phyloP scores from a whole-genome alignment of 1,140 invertebrate species.

The Hycleus cichorii region DNA sequence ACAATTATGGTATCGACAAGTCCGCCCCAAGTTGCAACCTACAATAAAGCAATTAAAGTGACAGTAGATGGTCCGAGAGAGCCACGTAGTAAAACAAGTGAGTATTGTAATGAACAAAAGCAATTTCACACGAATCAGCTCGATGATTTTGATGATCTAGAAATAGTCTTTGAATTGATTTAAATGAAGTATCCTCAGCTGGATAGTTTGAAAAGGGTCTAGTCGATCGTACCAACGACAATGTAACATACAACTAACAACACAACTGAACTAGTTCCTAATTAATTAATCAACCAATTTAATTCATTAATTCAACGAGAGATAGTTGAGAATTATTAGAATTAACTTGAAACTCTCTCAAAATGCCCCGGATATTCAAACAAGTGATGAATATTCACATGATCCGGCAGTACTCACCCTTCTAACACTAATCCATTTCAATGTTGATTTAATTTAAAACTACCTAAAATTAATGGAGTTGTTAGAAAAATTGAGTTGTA shows the following conservation, averaged over 20 bases:
- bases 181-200: conserved; percentile 33
- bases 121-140: too few relatives aligned
- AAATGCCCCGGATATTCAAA: conserved; percentile 35
- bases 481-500: too few relatives aligned
- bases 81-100: conserved; percentile 94
- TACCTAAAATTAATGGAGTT: too few relatives aligned
- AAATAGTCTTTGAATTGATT: conserved; percentile 21
- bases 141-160: conserved; percentile 10
- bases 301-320: conserved; percentile 36
- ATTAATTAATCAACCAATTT: conserved; percentile 42
- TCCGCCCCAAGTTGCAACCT: conserved; percentile 93
- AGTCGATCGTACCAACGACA: conserved; percentile 1
- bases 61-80: conserved; percentile 97
- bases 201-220: conserved; percentile 28
- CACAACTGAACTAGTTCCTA: conserved; percentile 37
- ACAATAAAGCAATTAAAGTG: conserved; percentile 97
- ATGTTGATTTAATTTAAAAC: too few relatives aligned
- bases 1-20: conserved; percentile 90
- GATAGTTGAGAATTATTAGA: too few relatives aligned
- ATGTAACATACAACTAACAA: not conserved
- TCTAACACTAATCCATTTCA: too few relatives aligned
- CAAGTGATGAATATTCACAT: conserved; percentile 35
- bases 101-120: conserved; percentile 48
- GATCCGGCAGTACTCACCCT: not conserved
- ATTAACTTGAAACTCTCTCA: conserved; percentile 24